phyloP scores from a whole-genome alignment of 2,113 vertebrate genomes.

The Microcebus griseorufus region DNA sequence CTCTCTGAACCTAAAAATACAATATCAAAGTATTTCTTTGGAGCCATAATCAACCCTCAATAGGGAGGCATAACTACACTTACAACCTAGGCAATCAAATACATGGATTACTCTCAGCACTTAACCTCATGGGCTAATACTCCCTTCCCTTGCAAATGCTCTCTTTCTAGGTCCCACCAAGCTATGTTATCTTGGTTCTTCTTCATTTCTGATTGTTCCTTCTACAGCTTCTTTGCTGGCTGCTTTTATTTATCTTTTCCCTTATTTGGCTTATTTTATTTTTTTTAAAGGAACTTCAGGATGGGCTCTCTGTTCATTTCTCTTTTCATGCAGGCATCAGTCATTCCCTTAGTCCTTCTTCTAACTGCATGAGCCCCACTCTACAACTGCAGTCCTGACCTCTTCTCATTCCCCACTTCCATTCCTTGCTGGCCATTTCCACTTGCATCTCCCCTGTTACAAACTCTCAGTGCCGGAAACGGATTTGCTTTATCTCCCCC shows the following conservation, averaged over 20 bases:
- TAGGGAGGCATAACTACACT: neutral
- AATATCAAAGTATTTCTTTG: constrained; percentile 54
- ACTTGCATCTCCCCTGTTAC: neutral
- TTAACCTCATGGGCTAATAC: neutral
- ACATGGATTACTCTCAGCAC: neutral
- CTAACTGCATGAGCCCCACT: neutral
- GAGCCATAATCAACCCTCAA: constrained; percentile 16
- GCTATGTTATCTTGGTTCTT: neutral
- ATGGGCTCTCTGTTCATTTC: neutral
- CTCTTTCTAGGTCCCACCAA: neutral
- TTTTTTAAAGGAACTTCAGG: neutral
- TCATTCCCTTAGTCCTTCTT: neutral
- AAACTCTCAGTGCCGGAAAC: neutral
- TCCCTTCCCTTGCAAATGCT: neutral
- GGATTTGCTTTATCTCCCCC: neutral
- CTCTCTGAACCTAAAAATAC: constrained; percentile 29
- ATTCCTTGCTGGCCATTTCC: neutral
- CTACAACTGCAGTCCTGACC: neutral
- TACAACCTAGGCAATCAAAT: neutral
- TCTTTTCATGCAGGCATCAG: neutral
- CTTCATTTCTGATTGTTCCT: neutral
- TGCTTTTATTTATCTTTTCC: neutral
- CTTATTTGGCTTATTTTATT: neutral
- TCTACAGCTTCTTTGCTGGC: neutral
- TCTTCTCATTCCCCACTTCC: too few relatives aligned